Conservation (phyloP, 2,113 vertebrate species). For the Nannospalax galili region DNA sequence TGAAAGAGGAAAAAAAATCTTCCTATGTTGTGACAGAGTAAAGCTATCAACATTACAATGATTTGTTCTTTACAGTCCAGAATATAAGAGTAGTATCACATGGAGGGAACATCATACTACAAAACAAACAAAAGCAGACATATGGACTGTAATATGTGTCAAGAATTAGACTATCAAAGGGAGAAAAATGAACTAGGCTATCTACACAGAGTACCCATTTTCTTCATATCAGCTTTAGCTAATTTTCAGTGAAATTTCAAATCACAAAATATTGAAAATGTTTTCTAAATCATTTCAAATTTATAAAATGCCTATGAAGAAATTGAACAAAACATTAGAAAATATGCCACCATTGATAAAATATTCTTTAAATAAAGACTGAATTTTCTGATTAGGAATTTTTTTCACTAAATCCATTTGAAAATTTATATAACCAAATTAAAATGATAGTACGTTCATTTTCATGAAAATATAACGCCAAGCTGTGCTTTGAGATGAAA, state of each 20-base stretch:
- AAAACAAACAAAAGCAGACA: neutral
- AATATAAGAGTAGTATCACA: neutral
- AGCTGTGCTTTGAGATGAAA: neutral
- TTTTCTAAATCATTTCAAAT: neutral
- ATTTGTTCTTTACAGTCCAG: neutral
- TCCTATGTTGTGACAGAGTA: neutral
- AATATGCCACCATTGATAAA: neutral
- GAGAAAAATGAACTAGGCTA: neutral
- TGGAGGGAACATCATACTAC: neutral
- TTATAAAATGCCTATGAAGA: neutral
- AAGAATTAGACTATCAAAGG: neutral
- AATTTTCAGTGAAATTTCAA: neutral
- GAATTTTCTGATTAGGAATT: neutral
- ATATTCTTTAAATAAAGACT: neutral
- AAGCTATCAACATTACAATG: neutral
- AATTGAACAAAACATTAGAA: neutral
- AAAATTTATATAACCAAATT: neutral
- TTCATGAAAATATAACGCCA: neutral
- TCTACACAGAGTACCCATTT: neutral
- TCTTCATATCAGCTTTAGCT: neutral
- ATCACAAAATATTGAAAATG: neutral
- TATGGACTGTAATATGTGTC: neutral
- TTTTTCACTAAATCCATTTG: neutral
- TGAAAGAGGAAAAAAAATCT: neutral
- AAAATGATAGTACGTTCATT: neutral